Evolutionary conservation across 30 jellyfish, hydroid and myxozoan genomes (phyloP).

Genomic region (Hydractinia symbiolongicarpus): DNA sequence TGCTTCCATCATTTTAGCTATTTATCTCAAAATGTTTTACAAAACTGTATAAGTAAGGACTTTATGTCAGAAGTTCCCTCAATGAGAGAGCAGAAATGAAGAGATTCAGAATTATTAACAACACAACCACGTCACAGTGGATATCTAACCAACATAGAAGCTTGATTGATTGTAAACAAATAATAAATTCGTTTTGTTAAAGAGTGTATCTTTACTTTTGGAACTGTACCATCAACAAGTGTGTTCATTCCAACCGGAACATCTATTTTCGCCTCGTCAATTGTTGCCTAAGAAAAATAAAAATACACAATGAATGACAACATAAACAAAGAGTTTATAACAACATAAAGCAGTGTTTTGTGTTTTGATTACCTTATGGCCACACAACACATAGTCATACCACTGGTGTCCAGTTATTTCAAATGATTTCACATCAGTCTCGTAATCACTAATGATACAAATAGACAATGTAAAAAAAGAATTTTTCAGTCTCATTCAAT

Average conservation of each 20-base stretch:
- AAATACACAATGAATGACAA: conserved; percentile 12
- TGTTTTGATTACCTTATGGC: conserved; percentile 58
- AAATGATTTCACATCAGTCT: conserved; percentile 40
- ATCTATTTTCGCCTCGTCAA: conserved; percentile 36
- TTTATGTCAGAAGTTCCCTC: no score
- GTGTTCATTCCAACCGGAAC: conserved; percentile 69
- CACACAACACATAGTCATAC: conserved; percentile 83
- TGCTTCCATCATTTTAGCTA: no score
- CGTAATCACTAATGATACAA: conserved; percentile 47
- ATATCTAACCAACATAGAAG: no score
- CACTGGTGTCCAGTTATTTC: conserved; percentile 70
- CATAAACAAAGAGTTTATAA: background rate
- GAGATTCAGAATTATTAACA: no score
- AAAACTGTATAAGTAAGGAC: background rate
- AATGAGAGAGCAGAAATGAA: no score
- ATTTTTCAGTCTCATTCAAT: background rate
- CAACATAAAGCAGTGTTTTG: conserved; percentile 13
- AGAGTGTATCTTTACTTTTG: conserved; percentile 43
- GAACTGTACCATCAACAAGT: conserved; percentile 85
- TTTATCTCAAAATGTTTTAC: background rate
- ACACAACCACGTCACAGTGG: no score
- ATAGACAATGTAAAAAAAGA: background rate
- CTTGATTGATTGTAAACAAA: no score
- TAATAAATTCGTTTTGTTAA: background rate
- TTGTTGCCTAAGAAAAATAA: conserved; percentile 48